These are phyloP conservation scores for Ochlodes sylvanus DNA, from an alignment of 2,888 invertebrate species.

Conservation along the genomic window DNA sequence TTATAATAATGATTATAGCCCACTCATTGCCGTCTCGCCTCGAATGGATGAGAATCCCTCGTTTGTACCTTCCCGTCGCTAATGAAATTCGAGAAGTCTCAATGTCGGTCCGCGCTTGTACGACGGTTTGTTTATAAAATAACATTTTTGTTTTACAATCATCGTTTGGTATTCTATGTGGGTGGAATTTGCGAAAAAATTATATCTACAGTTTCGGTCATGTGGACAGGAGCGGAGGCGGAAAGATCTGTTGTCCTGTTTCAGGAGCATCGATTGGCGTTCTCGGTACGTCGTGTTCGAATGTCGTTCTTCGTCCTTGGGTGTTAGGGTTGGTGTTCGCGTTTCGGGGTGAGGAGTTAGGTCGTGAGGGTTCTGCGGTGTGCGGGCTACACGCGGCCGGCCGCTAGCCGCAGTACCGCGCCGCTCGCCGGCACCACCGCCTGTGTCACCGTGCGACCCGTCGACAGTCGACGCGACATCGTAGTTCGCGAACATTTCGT, in stretches of 20 bases:
- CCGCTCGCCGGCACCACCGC: constrained; percentile 70
- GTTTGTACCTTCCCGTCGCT: constrained; percentile 55
- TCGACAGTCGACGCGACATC: constrained; percentile 40
- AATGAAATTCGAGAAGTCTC: constrained; percentile 62
- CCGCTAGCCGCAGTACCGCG: constrained; percentile 78
- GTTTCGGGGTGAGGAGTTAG: constrained; percentile 54
- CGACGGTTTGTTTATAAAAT: constrained; percentile 65
- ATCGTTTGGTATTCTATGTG: constrained; percentile 47
- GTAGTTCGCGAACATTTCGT: constrained; percentile 47
- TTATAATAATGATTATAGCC: constrained; percentile 55
- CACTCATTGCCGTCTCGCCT: constrained; percentile 55
- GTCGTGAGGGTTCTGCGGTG: constrained; percentile 63
- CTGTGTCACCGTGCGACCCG: constrained; percentile 55
- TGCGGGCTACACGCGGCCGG: constrained; percentile 71
- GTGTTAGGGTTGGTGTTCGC: constrained; percentile 51
- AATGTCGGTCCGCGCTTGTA: constrained; percentile 49
- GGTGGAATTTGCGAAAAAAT: constrained; percentile 66
- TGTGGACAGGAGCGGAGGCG: constrained; percentile 72
- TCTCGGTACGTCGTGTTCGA: constrained; percentile 45
- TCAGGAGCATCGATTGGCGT: constrained; percentile 81
- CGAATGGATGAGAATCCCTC: constrained; percentile 49
- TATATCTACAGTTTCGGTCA: constrained; percentile 59
- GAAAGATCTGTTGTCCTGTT: constrained; percentile 80
- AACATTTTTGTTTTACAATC: constrained; percentile 60
- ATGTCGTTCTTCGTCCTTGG: constrained; percentile 47